These are phyloP conservation scores for Enoplolaimus lenunculus DNA, from an alignment of 2,888 invertebrate species.

Conservation along the genomic window DNA sequence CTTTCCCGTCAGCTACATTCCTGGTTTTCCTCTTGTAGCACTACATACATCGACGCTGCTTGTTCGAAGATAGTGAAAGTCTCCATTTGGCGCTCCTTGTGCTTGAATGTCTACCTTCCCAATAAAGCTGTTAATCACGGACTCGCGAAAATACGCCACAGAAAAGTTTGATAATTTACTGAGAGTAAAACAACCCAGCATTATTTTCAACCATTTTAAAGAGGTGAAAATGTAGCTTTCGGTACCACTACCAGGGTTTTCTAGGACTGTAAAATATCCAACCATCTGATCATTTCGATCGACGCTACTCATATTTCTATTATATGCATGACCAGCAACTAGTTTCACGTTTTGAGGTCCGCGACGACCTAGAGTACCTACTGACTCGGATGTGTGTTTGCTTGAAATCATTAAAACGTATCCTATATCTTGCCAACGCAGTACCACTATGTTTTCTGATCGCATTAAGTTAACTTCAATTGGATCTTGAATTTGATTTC, in stretches of 20 bases:
- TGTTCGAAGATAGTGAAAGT: too few species aligned
- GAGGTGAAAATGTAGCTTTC: not conserved
- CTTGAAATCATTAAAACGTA: not conserved
- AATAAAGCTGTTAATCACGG: too few species aligned
- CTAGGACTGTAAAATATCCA: not conserved
- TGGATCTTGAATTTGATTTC: too few species aligned
- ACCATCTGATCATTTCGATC: slow-evolving; percentile 14
- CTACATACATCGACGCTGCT: slow-evolving; percentile 12
- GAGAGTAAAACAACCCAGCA: slow-evolving; percentile 1
- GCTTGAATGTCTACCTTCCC: too few species aligned
- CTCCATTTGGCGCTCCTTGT: too few species aligned
- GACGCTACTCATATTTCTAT: slow-evolving; percentile 2
- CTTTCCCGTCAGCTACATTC: not conserved
- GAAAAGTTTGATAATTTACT: too few species aligned
- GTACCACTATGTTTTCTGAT: not conserved
- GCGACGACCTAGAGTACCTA: not conserved
- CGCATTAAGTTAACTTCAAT: not conserved
- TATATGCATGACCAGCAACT: not conserved
- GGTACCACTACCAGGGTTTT: slow-evolving; percentile 8
- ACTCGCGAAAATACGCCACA: too few species aligned
- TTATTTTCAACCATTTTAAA: slow-evolving; percentile 9
- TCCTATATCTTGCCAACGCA: not conserved
- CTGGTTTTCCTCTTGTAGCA: not conserved
- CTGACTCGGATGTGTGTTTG: not conserved
- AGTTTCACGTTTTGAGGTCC: not conserved